Percentiles rank a stretch among this genome's conserved stretches.
Evolutionary conservation across 92 coral and sea anemone genomes (phyloP).

Genomic region (Bergia sp.): DNA sequence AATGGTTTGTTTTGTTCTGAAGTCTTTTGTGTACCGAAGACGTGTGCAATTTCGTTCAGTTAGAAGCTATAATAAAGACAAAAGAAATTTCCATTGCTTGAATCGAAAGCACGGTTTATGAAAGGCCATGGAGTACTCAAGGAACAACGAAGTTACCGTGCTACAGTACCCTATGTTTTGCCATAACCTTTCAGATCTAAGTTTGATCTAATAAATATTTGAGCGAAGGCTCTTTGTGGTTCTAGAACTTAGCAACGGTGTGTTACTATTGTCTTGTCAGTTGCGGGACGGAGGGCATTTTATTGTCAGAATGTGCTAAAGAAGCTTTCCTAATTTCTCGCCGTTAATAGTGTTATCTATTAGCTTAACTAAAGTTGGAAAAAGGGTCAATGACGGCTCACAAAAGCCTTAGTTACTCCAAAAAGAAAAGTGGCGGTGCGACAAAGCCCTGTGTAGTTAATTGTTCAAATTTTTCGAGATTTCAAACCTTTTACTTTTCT

Average conservation of each 20-base stretch:
- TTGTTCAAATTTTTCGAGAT: constrained; percentile 6
- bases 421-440: constrained; percentile 12
- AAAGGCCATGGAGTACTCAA: background rate
- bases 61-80: background rate
- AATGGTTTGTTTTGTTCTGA: constrained; percentile 24
- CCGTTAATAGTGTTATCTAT: constrained; percentile 24
- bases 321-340: constrained; percentile 22
- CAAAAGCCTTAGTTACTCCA: constrained; percentile 5
- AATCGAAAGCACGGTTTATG: background rate
- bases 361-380: constrained; percentile 6
- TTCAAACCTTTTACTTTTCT: constrained; percentile 18
- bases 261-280: constrained; percentile 21
- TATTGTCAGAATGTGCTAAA: constrained; percentile 12
- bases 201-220: constrained; percentile 4
- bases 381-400: background rate
- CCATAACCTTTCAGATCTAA: background rate
- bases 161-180: background rate
- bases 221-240: background rate
- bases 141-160: constrained; percentile 13
- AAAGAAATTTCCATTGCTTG: background rate
- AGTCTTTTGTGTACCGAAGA: constrained; percentile 27
- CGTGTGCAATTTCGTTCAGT: background rate
- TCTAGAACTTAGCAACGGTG: constrained; percentile 29
- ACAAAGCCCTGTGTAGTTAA: constrained; percentile 6
- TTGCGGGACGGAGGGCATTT: constrained; percentile 4